Base-by-base conservation (phyloP, 64 coral and sea anemone species). In the Trachythela sp. region DNA sequence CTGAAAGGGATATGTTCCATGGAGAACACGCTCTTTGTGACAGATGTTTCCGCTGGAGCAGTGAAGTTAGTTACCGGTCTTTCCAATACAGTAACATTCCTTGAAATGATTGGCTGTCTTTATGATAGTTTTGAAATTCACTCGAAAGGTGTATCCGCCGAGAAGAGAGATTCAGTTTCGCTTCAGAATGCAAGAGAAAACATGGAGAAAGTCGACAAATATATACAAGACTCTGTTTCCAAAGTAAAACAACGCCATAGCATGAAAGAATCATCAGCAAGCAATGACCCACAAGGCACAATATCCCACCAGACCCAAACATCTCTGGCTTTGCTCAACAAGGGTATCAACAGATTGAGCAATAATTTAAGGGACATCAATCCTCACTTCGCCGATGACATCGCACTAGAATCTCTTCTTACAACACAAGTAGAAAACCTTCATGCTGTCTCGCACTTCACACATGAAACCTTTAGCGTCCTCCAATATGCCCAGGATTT, bases 361-460 rank as follows among this genome's bases (percentile, higher is more conserved):
- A 83, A 17, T 31, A 83, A 83, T 31, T 27, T 83, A 83, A 17
- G 75, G 33, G 75, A 2, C 22, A 83, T 83, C 32, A 33, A 83
- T 39, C 75, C 75, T 27, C 13, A 17, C 4, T 83, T 27, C 33
- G 32, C 2, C 20, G 75, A 83, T 17, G 22, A 27, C 33, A 31
- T 88, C 54, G 86, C 60, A 14, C 56, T 88, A 42, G 36, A 42
- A 0, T 67, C 86, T 36, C 29, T 88, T 27, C 33, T 88, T 37
- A 88, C 86, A 2, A 88, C 86, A 49, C 48, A 52, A 34, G 86
- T 88, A 68, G 86, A 88, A 88, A 88, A 88, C 86, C 67, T 88
- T 49, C 56, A 88, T 71, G 86, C 56, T 17, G 58, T 88, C 13
- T 88, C 86, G 35, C 86, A 88, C 54, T 88, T 70, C 54, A 88